Conservation (phyloP, 2,797 vertebrate genomes). For the Pseudochromis fuscus region DNA sequence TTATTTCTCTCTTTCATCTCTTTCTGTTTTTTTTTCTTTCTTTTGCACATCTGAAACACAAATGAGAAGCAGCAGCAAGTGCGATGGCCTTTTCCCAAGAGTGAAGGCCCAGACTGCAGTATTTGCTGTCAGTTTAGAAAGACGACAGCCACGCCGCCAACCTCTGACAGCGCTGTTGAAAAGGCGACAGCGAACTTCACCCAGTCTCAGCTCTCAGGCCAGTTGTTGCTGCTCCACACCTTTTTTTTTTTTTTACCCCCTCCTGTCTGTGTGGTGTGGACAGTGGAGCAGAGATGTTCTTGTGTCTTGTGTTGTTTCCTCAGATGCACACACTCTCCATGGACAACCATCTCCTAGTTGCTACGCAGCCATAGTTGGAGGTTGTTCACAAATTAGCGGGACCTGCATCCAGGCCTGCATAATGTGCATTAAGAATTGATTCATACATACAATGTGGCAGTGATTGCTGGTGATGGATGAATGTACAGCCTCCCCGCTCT, state of each 20-base stretch:
- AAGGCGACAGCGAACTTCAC: constrained; percentile 48
- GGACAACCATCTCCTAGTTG: neutral
- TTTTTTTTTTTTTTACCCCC: too few relatives aligned
- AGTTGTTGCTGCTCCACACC: constrained; percentile 28
- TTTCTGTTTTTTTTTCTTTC: neutral
- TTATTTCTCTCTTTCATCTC: neutral
- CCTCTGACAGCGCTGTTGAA: constrained; percentile 54
- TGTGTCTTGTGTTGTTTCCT: constrained; percentile 21
- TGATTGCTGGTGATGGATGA: constrained; percentile 52
- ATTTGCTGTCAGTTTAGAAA: constrained; percentile 54
- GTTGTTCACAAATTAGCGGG: constrained; percentile 37
- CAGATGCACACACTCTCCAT: neutral
- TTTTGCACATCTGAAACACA: neutral
- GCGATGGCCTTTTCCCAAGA: constrained; percentile 26
- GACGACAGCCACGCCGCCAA: constrained; percentile 33
- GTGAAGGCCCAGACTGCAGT: constrained; percentile 16
- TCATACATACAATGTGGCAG: constrained; percentile 39
- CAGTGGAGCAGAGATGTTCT: constrained; percentile 37
- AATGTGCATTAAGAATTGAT: constrained; percentile 53
- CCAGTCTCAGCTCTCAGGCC: constrained; percentile 35
- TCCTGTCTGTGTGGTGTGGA: constrained; percentile 32
- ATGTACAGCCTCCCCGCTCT: constrained; percentile 26
- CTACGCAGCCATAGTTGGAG: constrained; percentile 19
- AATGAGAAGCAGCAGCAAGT: constrained; percentile 31
- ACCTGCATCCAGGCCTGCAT: constrained; percentile 8